Conservation (phyloP, 1,140 invertebrate genomes). For the Caenorhabditis briggsae region DNA sequence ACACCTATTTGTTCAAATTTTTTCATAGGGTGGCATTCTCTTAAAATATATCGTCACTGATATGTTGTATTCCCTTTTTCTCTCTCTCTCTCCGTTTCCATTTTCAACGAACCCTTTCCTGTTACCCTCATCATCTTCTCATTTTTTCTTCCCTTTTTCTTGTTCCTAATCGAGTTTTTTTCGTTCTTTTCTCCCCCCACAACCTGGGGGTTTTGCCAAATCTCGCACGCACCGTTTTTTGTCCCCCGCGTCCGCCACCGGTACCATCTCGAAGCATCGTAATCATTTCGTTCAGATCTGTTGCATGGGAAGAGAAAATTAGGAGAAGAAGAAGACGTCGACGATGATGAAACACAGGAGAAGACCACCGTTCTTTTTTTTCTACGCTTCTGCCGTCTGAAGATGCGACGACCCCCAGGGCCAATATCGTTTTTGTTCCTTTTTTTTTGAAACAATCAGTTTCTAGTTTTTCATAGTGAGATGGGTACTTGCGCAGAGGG, state of each 20-base stretch:
- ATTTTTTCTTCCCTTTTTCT: constrained; percentile 3
- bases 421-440: constrained; percentile 35
- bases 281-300: constrained; percentile 20
- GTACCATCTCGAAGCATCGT: constrained; percentile 46
- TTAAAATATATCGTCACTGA: background rate
- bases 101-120: too few relatives aligned
- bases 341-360: background rate
- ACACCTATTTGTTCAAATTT: constrained; percentile 4
- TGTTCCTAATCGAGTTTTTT: constrained; percentile 54
- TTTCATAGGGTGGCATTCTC: background rate
- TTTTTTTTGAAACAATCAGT: constrained; percentile 43
- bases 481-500: constrained; percentile 18
- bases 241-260: background rate
- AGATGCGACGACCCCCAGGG: constrained; percentile 33
- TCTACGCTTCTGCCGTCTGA: background rate
- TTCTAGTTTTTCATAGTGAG: constrained; percentile 13
- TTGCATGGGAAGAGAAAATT: background rate
- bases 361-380: constrained; percentile 28
- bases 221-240: constrained; percentile 48
- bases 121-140: background rate
- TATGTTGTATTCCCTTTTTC: background rate
- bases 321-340: background rate
- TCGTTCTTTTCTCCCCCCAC: background rate
- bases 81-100: background rate
- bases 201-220: constrained; percentile 5